Conservation (phyloP, 2,797 vertebrate genomes). For the Galagoides demidoff region DNA sequence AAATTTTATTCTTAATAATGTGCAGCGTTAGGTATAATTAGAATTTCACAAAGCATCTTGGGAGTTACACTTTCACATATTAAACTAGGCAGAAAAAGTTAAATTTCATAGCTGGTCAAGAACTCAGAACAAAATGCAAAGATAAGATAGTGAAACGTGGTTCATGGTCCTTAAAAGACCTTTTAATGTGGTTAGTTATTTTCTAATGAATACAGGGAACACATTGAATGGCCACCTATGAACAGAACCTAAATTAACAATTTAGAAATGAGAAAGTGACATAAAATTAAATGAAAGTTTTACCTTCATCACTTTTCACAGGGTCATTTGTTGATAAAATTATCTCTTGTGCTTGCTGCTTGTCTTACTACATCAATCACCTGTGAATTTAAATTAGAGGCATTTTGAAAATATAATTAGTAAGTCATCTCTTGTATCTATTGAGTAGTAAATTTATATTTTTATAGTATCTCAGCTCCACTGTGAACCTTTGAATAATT, state of each 20-base stretch:
- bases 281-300: conserved; percentile 80
- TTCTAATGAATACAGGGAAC: conserved; percentile 70
- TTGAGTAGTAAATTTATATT: conserved; percentile 82
- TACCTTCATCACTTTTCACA: conserved; percentile 73
- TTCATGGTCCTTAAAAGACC: conserved; percentile 41
- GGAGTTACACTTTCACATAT: conserved; percentile 12
- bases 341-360: conserved; percentile 75
- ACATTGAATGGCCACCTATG: conserved; percentile 56
- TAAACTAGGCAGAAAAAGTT: conserved; percentile 58
- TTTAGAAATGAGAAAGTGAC: conserved; percentile 77
- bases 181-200: conserved; percentile 62
- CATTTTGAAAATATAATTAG: conserved; percentile 82
- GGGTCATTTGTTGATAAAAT: conserved; percentile 85
- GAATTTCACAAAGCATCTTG: conserved; percentile 50
- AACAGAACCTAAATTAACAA: conserved; percentile 73
- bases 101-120: conserved; percentile 33
- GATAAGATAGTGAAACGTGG: not conserved
- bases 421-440: conserved; percentile 67
- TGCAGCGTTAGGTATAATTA: conserved; percentile 65
- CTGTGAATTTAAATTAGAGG: conserved; percentile 80
- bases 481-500: conserved; percentile 81
- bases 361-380: conserved; percentile 82
- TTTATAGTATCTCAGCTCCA: conserved; percentile 77
- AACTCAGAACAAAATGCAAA: conserved; percentile 38
- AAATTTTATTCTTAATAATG: conserved; percentile 56